Evolutionary conservation across 2,113 vertebrate species (phyloP).

Genomic region (Pimephales promelas): DNA sequence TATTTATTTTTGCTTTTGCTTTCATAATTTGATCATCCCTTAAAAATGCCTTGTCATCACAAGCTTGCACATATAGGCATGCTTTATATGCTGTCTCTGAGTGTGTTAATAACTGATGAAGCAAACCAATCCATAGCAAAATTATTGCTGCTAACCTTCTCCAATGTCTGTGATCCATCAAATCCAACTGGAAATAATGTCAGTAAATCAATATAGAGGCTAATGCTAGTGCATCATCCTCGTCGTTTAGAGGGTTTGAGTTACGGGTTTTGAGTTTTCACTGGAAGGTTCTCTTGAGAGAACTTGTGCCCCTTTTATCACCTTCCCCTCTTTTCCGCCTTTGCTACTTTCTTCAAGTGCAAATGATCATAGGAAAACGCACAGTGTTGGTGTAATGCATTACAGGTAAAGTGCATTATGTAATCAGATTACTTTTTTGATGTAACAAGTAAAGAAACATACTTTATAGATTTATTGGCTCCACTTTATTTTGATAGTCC

Average conservation of each 20-base stretch:
- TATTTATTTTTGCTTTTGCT: neutral
- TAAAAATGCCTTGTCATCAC: neutral
- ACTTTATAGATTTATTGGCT: too few relatives aligned
- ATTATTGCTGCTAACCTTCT: constrained; percentile 16
- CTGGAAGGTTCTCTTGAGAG: neutral
- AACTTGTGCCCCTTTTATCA: neutral
- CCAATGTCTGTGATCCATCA: constrained; percentile 4
- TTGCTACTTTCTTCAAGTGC: too few relatives aligned
- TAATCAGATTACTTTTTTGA: too few relatives aligned
- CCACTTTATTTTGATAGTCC: too few relatives aligned
- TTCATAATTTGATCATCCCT: neutral
- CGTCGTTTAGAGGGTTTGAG: neutral
- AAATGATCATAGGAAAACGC: too few relatives aligned
- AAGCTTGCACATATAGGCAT: neutral
- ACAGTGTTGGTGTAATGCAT: too few relatives aligned
- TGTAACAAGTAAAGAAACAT: neutral
- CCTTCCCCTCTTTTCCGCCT: neutral
- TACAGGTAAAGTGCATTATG: too few relatives aligned
- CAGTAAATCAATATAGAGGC: constrained; percentile 4
- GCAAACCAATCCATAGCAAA: neutral
- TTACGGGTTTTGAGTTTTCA: neutral
- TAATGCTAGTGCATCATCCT: constrained; percentile 2
- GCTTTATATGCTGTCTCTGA: neutral
- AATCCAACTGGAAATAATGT: neutral
- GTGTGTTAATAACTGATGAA: constrained; percentile 15